phyloP scores from a whole-genome alignment of 2,113 vertebrate species.

The Hemiscyllium ocellatum region DNA sequence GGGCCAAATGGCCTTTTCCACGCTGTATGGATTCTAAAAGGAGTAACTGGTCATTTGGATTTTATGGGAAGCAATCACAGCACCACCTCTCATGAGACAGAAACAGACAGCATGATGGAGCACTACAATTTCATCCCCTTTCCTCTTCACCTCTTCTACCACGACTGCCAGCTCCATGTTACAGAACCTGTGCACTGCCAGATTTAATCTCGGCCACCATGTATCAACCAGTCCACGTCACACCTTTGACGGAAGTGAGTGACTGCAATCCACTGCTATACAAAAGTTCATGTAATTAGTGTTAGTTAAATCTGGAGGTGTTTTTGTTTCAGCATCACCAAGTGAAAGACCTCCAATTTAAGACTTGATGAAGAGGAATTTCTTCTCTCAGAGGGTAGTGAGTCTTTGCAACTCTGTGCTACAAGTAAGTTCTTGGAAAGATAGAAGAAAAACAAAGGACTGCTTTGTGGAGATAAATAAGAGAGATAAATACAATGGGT shows the following conservation, averaged over 20 bases:
- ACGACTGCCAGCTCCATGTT: not conserved
- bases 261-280: not conserved
- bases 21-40: too few relatives aligned
- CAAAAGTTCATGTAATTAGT: not conserved
- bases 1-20: too few relatives aligned
- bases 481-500: not conserved
- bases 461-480: not conserved
- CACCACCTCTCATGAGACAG: not conserved
- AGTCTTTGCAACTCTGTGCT: too few relatives aligned
- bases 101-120: not conserved
- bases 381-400: too few relatives aligned
- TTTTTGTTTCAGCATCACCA: not conserved
- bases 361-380: too few relatives aligned
- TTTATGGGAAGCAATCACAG: too few relatives aligned
- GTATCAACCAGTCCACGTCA: not conserved
- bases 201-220: not conserved
- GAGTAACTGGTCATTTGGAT: too few relatives aligned
- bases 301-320: not conserved
- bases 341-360: not conserved
- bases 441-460: not conserved
- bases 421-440: not conserved
- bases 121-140: not conserved
- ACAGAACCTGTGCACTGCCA: not conserved
- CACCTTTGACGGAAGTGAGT: not conserved
- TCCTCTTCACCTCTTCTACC: not conserved